Conservation (phyloP, 2,797 vertebrate species). For the Dendrocincla fuliginosa region DNA sequence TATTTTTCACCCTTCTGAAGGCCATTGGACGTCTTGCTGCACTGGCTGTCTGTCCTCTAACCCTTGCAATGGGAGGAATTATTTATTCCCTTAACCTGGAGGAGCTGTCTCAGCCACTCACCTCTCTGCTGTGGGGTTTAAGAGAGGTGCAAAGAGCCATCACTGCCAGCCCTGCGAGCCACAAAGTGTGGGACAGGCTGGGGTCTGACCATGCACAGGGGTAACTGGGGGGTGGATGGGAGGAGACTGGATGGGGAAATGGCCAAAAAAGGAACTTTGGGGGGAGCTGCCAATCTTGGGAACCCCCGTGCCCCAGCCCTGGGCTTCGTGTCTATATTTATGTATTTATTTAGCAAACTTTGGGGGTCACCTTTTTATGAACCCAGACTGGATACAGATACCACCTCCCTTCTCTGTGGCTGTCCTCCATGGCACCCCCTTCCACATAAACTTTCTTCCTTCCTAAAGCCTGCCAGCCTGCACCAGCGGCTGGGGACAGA, state of each 20-base stretch:
- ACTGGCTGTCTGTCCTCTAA: background rate
- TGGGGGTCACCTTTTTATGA: background rate
- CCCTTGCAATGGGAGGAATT: constrained; percentile 33
- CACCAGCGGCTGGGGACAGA: background rate
- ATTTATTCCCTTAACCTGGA: constrained; percentile 70
- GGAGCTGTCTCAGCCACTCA: background rate
- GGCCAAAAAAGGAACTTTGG: background rate
- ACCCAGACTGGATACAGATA: background rate
- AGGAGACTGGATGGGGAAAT: background rate
- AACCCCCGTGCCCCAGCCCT: background rate
- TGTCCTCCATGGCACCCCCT: background rate
- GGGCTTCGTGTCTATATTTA: background rate
- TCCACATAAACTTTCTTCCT: background rate
- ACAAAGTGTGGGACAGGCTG: background rate
- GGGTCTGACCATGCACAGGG: background rate
- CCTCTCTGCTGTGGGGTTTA: background rate
- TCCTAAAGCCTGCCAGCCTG: background rate
- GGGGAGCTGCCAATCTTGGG: background rate
- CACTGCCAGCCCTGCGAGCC: background rate
- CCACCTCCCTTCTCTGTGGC: background rate
- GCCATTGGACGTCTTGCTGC: constrained; percentile 19
- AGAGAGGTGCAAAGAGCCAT: constrained; percentile 23
- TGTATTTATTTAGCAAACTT: constrained; percentile 40
- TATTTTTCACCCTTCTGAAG: constrained; percentile 44
- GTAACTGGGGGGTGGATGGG: background rate